Evolutionary conservation across 2,113 vertebrate species (phyloP), one percentile per base, ranked within the genome.

Genomic region (Neopipo cinnamomea): DNA sequence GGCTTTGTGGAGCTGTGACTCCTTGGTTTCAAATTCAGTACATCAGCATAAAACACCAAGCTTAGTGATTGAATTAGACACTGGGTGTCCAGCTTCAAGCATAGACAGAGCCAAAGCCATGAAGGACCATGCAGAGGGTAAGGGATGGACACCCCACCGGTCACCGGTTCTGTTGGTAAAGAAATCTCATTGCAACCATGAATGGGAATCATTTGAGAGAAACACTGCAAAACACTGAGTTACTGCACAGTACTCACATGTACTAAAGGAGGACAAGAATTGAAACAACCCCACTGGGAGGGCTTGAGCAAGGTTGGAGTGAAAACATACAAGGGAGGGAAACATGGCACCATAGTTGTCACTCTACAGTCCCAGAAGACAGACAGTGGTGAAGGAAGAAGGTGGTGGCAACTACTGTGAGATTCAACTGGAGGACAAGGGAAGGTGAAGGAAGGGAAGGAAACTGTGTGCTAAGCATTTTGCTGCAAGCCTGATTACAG

Each of bases 381-480:
- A 61, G 6, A 5, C 0, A 2, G 5, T 17, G 59, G 14, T 86
- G 28, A 35, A 52, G 58, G 52, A 66, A 77, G 16, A 83, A 76
- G 6, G 11, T 56, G 18, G 31, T 68, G 37, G 3, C 31, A 95
- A 73, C 9, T 80, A 31, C 44, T 83, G 41, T 61, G 68, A 85
- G 66, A 65, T 9, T 12, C 21, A 52, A 16, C 25, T 49, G 24
- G 44, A 37, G 20, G 18, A 39, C 8, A 62, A 28, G 8, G 55
- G 44, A 92, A 73, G 70, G 21, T 80, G 14, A 24, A 70, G 41
- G 22, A 88, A 66, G 16, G 92, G 77, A 93, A 94, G 95, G 95
- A 96, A 96, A 82, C 23, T 25, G 12, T 94, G 65, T 95, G 89
- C 37, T 87, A 89, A 96, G 33, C 33, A 74, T 89, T 91, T 67